Base-by-base conservation (phyloP, 2,113 vertebrate species). In the Sisor rabdophorus region DNA sequence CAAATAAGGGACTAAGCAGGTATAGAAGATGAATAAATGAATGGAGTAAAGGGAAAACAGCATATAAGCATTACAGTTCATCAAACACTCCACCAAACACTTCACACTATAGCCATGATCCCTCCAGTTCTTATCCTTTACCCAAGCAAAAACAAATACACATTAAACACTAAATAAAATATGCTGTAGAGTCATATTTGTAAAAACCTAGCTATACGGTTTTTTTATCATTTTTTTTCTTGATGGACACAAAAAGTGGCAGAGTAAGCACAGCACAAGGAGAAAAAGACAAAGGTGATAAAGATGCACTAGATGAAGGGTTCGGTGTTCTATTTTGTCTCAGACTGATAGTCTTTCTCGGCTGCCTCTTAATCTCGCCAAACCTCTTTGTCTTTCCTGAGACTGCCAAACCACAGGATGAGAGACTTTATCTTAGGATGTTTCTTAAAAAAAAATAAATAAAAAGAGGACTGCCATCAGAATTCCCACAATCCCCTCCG, bases 401-500 rank as follows among this genome's bases (percentile, higher is more conserved):
- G 50, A 55, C 73, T 71, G 73, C 71, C 68, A 72, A 60, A 13
- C 65, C 32, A 71, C 32, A 40, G 16, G 65, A 68, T 52, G 47
- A 68, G 64, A 48, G 65, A 52, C 47, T 26, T 68, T 50, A 68
- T 68, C 65, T 68, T 50, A 68, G 65, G 22, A 19, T 68, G 64
- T 68, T 22, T 68, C n/a, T 32, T 13, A 13, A 64, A n/a, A 16
- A 36, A 26, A 24, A 44, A 68, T 52, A 63, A 40, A 71, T 3
- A 69, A 10, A 15, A 48, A 55, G 24, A 20, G 22, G 11, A 56
- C 36, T 52, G 63, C 65, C 40, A 75, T 73, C 72, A 17, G 30
- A 76, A 70, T 73, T 64, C 76, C 78, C 63, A 71, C 65, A 78
- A 78, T 75, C 78, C 78, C 78, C 78, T 44, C 74, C 22, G 55